Base-by-base conservation (phyloP, 2,113 vertebrate species). In the Catagonus wagneri region DNA sequence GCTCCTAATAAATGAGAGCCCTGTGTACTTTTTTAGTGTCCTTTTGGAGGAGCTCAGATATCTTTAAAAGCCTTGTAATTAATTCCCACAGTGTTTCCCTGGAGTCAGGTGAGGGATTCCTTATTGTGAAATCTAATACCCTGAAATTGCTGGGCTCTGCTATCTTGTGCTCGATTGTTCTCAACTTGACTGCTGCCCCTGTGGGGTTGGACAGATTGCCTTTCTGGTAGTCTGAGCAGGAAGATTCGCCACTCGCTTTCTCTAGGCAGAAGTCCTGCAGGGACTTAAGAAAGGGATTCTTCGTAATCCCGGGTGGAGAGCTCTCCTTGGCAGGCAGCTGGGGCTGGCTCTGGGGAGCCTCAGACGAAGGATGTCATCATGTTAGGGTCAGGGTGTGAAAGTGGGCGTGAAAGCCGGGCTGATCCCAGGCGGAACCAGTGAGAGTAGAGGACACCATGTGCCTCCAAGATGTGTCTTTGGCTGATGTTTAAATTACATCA, bases 401-500 rank as follows among this genome's bases (percentile, higher is more conserved):
- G 87, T 93, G 78, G 1, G 15, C 78, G 16, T 85, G 34, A 92
- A 79, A 79, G 27, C 89, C 1, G 61, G 58, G 2, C 83, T 19
- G 80, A 56, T 2, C 84, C 90, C 66, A 79, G 74, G 92, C 15
- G 16, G 2, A 88, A 68, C 36, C 90, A 95, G 2, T 65, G 14
- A 96, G 86, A 95, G 96, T 94, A 94, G 78, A 92, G 12, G 93
- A 89, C 87, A 96, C 39, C 79, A 11, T 97, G 60, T 97, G 97
- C 94, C 69, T 97, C 96, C 25, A 39, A 95, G 66, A 97, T 15
- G 25, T 83, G 63, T 84, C 83, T 34, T 74, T 79, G 69, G 87
- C 87, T 96, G 98, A 65, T 56, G 98, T 81, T 96, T 95, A 97
- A 98, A 98, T 98, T 86, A 96, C 93, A 4, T 71, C 2, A 96